Evolutionary conservation across 2,797 vertebrate genomes (phyloP), one percentile per base, ranked within the genome.

Genomic region (Gymnoscopelus microlampas): DNA sequence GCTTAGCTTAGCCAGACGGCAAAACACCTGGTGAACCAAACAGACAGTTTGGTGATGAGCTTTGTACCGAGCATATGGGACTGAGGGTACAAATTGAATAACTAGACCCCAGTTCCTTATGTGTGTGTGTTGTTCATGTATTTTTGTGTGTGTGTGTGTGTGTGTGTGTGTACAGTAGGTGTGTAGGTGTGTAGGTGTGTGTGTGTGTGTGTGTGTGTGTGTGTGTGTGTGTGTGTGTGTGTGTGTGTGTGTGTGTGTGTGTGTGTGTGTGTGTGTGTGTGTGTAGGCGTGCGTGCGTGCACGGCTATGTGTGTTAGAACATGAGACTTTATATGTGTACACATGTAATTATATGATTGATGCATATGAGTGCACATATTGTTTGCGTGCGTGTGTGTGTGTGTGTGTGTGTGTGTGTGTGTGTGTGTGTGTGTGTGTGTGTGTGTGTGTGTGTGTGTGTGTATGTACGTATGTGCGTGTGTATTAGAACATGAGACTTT

Each of bases 41-140:
- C 48, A 39, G 53, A 15, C 54, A 63, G 32, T 26, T 74, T 58
- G 66, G 29, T 51, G 57, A 68, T 74, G 54, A 4, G 64, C 26
- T 74, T 49, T 58, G 13, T 51, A 39, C 51, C 39, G 44, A 29
- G 19, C 65, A 63, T 62, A 53, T 63, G 53, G 65, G 47, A 47
- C 59, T 50, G 50, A 13, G 58, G 61, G 67, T 73, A 68, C 48
- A 63, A 68, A 63, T 63, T 73, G 26, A 56, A 3, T 29, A 4
- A 29, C 26, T 29, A 29, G 26, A 29, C 26, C 26, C 2, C 26
- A 29, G 26, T 29, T 29, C 26, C 26, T 29, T 19, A 19, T 19
- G 3, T 29, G 26, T 29, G 63, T 55, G 13, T n/a, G n/a, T n/a
- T n/a, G n/a, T n/a, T n/a, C n/a, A n/a, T n/a, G n/a, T 4, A 50